Evolutionary conservation across 2,888 invertebrate species (phyloP).

Genomic region (Oscheius sp.): DNA sequence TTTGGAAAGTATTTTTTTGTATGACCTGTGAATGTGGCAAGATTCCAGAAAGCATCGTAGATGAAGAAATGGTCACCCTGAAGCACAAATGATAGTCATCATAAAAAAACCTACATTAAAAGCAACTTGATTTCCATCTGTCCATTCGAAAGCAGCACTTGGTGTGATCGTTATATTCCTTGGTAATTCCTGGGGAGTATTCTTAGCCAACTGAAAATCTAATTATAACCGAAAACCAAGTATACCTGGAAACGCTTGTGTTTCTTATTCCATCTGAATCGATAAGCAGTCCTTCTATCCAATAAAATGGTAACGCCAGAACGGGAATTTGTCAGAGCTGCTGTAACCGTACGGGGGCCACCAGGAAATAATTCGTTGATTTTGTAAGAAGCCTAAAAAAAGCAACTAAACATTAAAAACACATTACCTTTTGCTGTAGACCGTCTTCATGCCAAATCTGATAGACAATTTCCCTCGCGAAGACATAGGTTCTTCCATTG

Average conservation of each 20-base stretch:
- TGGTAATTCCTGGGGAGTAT: constrained; percentile 58
- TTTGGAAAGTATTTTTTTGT: constrained; percentile 55
- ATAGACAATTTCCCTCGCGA: constrained; percentile 61
- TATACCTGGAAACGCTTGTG: constrained; percentile 58
- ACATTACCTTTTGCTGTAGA: constrained; percentile 59
- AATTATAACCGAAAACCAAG: background rate
- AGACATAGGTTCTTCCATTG: constrained; percentile 63
- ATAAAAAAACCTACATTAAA: constrained; percentile 41
- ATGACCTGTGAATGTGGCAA: constrained; percentile 58
- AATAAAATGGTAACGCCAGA: constrained; percentile 62
- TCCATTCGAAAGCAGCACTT: constrained; percentile 64
- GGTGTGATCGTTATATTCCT: constrained; percentile 60
- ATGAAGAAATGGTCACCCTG: constrained; percentile 61
- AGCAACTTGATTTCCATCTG: constrained; percentile 64
- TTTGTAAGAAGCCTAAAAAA: constrained; percentile 45
- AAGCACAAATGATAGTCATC: background rate
- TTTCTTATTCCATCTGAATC: constrained; percentile 64
- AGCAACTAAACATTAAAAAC: background rate
- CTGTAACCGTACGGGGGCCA: constrained; percentile 62
- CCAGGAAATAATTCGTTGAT: constrained; percentile 59
- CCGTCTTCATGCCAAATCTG: constrained; percentile 63
- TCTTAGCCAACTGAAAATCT: constrained; percentile 52
- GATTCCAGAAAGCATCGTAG: constrained; percentile 67
- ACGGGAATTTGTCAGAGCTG: constrained; percentile 62
- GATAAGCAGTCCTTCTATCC: constrained; percentile 54